Evolutionary conservation across 2,113 vertebrate genomes (phyloP).

Genomic region (Cyanoramphus novaezelandiae): DNA sequence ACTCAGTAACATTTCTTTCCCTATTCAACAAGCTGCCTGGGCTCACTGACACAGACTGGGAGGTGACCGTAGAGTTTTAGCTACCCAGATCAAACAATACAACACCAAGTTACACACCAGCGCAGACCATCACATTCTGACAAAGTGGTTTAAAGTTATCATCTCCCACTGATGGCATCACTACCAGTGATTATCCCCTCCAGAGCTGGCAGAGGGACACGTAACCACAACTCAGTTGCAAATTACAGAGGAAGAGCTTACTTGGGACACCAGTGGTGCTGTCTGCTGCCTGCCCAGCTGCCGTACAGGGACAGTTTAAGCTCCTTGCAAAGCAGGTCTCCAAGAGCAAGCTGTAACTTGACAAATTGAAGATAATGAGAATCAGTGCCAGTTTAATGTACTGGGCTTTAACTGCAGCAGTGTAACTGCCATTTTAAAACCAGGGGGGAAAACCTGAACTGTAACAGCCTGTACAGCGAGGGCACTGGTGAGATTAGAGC

Average conservation of each 20-base stretch:
- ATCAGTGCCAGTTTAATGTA: not conserved
- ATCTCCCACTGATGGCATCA: not conserved
- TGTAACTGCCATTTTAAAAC: not conserved
- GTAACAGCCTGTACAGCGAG: not conserved
- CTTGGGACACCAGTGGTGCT: not conserved
- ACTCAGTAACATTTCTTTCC: not conserved
- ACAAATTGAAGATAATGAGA: not conserved
- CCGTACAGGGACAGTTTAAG: not conserved
- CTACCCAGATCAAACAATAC: not conserved
- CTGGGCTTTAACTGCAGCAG: not conserved
- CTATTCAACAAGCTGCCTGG: not conserved
- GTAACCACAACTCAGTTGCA: not conserved
- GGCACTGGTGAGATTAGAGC: not conserved
- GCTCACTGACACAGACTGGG: not conserved
- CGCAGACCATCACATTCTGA: rapidly evolving
- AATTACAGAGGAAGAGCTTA: not conserved
- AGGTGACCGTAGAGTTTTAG: not conserved
- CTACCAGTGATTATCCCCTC: not conserved
- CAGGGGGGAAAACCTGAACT: not conserved
- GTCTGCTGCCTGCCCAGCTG: not conserved
- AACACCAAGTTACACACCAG: not conserved
- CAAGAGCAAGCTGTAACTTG: not conserved
- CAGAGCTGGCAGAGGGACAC: not conserved
- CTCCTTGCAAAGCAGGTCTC: rapidly evolving
- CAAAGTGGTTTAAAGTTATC: not conserved